These are phyloP conservation scores for Pyrocoelia pectoralis DNA, from an alignment of 2,888 invertebrate genomes.

Conservation along the genomic window DNA sequence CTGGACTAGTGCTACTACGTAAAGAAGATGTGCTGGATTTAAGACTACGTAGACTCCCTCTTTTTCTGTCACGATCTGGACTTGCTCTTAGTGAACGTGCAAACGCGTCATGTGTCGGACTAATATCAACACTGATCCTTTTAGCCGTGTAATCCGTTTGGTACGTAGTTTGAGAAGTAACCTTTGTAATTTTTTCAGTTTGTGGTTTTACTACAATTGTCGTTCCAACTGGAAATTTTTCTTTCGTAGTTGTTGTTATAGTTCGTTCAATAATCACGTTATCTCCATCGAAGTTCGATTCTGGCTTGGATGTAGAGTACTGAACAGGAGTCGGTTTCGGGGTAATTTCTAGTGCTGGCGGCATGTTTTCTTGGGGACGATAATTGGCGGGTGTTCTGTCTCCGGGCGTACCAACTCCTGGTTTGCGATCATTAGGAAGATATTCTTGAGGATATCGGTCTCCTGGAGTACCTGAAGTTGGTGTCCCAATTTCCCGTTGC, in stretches of 20 bases:
- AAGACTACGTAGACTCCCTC: constrained; percentile 61
- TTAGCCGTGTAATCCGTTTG: constrained; percentile 63
- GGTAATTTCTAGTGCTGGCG: background rate
- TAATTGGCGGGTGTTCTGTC: constrained; percentile 24
- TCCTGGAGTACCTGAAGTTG: background rate
- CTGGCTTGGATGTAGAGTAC: background rate
- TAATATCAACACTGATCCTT: constrained; percentile 68
- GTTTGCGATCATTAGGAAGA: background rate
- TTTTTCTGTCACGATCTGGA: constrained; percentile 63
- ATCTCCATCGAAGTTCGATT: background rate
- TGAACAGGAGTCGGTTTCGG: background rate
- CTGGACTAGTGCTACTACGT: constrained; percentile 62
- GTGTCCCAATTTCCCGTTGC: background rate
- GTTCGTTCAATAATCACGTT: background rate
- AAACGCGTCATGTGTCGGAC: constrained; percentile 80
- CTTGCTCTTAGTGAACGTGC: constrained; percentile 75
- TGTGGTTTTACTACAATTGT: background rate
- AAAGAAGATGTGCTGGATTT: constrained; percentile 65
- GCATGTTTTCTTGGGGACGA: constrained; percentile 42
- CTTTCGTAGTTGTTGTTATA: background rate
- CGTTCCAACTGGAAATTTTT: background rate
- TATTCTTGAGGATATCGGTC: background rate
- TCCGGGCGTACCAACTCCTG: background rate
- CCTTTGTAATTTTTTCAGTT: constrained; percentile 47
- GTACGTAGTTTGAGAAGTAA: constrained; percentile 65